Conservation (phyloP, 2,797 vertebrate species). For the Argentina silus region DNA sequence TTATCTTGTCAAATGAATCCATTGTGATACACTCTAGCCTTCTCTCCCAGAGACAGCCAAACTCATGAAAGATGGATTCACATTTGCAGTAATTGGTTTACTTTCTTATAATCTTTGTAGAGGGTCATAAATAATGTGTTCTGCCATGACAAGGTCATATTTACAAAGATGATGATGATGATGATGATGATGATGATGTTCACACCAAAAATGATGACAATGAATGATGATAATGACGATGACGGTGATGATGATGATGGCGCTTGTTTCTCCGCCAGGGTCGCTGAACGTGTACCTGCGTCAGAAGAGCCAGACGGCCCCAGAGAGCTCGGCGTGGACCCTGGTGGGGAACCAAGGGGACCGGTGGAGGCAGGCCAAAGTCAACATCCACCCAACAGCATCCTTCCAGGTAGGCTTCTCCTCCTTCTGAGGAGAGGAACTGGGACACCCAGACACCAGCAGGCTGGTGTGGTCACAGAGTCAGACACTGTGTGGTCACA, state of each 20-base stretch:
- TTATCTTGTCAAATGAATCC: background rate
- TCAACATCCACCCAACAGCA: slow-evolving; percentile 89
- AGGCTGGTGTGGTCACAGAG: background rate
- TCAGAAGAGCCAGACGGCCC: slow-evolving; percentile 82
- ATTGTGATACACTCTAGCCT: background rate
- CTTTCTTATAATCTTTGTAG: background rate
- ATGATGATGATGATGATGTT: background rate
- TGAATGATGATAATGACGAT: background rate
- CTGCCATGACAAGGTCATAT: background rate
- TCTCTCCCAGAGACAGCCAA: background rate
- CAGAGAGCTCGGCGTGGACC: slow-evolving; percentile 87
- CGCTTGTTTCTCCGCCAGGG: slow-evolving; percentile 67
- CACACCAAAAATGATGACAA: background rate
- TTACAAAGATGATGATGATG: background rate
- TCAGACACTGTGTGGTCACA: no score
- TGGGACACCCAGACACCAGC: background rate
- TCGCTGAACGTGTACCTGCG: slow-evolving; percentile 87
- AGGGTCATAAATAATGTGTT: background rate
- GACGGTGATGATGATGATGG: background rate
- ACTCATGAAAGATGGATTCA: background rate
- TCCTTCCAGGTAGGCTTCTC: slow-evolving; percentile 85
- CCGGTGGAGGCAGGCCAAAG: slow-evolving; percentile 88
- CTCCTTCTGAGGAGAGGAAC: background rate
- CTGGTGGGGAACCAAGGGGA: slow-evolving; percentile 91
- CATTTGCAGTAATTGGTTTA: background rate